Percentiles rank a stretch among this genome's conserved stretches.
Evolutionary conservation across 2,888 invertebrate species (phyloP).

Genomic region (Sclerodermus sp.): DNA sequence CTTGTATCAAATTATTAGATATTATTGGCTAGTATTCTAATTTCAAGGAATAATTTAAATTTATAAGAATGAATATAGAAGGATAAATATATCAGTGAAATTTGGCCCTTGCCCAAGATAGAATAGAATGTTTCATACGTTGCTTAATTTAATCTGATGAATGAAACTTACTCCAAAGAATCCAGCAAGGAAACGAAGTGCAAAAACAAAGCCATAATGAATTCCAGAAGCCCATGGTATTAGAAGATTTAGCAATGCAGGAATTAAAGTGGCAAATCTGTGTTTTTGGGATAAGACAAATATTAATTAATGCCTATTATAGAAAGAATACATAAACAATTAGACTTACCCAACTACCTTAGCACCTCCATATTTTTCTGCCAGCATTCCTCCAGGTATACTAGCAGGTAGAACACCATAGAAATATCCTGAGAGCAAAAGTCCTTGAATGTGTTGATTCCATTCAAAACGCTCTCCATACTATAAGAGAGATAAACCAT

Average conservation of each 20-base stretch:
- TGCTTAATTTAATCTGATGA: too few species aligned
- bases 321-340: neutral
- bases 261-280: conserved; percentile 52
- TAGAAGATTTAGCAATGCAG: conserved; percentile 49
- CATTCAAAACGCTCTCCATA: conserved; percentile 47
- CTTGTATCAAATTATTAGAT: too few species aligned
- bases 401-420: conserved; percentile 50
- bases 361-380: conserved; percentile 53
- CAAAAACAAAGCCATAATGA: conserved; percentile 42
- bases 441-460: conserved; percentile 46
- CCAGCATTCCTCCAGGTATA: conserved; percentile 48
- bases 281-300: conserved; percentile 4
- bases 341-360: conserved; percentile 51
- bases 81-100: neutral
- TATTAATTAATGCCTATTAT: too few species aligned
- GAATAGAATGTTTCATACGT: too few species aligned
- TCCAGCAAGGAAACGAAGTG: conserved; percentile 50
- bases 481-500: conserved; percentile 23
- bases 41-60: conserved; percentile 1
- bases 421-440: conserved; percentile 46
- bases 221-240: conserved; percentile 48
- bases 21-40: too few species aligned
- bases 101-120: too few species aligned
- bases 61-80: conserved; percentile 1
- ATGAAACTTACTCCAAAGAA: conserved; percentile 51